phyloP scores from a whole-genome alignment of 1,140 invertebrate species.

The Zaprionus inermis region DNA sequence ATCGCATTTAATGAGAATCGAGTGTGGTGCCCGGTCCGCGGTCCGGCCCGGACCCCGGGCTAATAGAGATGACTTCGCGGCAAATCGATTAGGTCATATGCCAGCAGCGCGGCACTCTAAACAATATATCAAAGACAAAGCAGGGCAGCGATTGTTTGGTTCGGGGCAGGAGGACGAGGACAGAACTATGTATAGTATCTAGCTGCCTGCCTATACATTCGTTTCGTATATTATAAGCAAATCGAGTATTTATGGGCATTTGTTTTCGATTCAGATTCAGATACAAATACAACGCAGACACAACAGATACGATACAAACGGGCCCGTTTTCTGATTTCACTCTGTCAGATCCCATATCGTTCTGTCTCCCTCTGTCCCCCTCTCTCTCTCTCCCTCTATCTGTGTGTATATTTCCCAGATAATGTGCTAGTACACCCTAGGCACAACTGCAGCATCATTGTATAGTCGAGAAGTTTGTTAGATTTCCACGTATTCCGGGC shows the following conservation, averaged over 20 bases:
- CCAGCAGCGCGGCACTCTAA: conserved; percentile 53
- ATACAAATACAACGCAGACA: conserved; percentile 40
- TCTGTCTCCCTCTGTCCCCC: conserved; percentile 6
- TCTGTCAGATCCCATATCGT: conserved; percentile 1
- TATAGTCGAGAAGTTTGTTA: neutral
- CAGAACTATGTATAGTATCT: neutral
- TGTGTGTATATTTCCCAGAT: conserved; percentile 26
- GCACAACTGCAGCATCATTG: neutral
- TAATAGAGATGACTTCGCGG: conserved; percentile 54
- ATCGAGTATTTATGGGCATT: conserved; percentile 53
- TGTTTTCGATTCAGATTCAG: conserved; percentile 43
- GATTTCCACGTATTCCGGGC: neutral
- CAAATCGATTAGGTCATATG: conserved; percentile 57
- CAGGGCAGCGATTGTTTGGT: neutral
- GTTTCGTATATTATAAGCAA: conserved; percentile 38
- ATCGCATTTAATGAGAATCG: conserved; percentile 37
- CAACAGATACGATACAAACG: conserved; percentile 32
- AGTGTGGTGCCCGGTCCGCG: neutral
- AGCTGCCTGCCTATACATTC: conserved; percentile 12
- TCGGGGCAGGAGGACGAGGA: neutral
- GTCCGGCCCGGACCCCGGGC: conserved; percentile 15
- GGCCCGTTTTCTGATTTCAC: conserved; percentile 24
- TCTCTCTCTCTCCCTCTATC: conserved; percentile 29
- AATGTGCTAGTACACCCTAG: conserved; percentile 14
- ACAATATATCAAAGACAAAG: conserved; percentile 51